Evolutionary conservation across 2,888 invertebrate species (phyloP).

Genomic region (Cylloceria caligata): DNA sequence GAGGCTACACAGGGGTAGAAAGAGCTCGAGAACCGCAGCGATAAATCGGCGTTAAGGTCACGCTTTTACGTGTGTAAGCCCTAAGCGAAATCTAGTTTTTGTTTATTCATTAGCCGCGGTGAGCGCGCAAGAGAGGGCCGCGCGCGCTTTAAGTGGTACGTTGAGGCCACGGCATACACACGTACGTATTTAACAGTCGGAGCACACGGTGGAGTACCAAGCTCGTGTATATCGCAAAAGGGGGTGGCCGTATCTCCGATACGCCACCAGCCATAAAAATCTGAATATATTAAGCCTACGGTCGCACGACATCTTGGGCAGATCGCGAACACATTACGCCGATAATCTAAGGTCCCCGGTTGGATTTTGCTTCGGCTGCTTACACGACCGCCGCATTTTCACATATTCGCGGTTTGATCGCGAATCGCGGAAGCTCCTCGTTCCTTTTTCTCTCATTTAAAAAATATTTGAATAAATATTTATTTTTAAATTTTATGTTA

Average conservation of each 20-base stretch:
- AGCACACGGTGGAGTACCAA: slow-evolving; percentile 11
- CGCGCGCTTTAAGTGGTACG: slow-evolving; percentile 77
- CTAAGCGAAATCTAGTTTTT: slow-evolving; percentile 82
- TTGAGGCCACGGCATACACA: slow-evolving; percentile 65
- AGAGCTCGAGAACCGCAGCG: slow-evolving; percentile 76
- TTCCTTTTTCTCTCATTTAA: slow-evolving; percentile 34
- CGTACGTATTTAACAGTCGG: slow-evolving; percentile 1
- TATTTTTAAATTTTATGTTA: slow-evolving; percentile 24
- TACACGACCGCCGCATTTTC: slow-evolving; percentile 62
- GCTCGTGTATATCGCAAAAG: slow-evolving; percentile 58
- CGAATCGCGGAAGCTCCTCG: slow-evolving; percentile 40
- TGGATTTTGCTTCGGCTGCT: slow-evolving; percentile 71
- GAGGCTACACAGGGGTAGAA: slow-evolving; percentile 24
- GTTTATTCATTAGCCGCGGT: slow-evolving; percentile 83
- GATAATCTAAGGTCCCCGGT: slow-evolving; percentile 75
- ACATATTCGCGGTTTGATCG: slow-evolving; percentile 1
- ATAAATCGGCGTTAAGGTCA: slow-evolving; percentile 82
- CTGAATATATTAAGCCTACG: slow-evolving; percentile 83
- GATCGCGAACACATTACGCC: slow-evolving; percentile 80
- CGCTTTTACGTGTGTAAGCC: slow-evolving; percentile 83
- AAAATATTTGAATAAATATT: slow-evolving; percentile 13
- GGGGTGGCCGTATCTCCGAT: slow-evolving; percentile 80
- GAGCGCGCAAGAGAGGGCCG: slow-evolving; percentile 23
- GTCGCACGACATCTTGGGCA: slow-evolving; percentile 82
- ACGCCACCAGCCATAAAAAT: slow-evolving; percentile 84